A percentile compares a stretch with the other conserved stretches of the same genome.
Evolutionary conservation across 1,140 invertebrate species (phyloP).

Genomic region (Drosophila micromelanica): DNA sequence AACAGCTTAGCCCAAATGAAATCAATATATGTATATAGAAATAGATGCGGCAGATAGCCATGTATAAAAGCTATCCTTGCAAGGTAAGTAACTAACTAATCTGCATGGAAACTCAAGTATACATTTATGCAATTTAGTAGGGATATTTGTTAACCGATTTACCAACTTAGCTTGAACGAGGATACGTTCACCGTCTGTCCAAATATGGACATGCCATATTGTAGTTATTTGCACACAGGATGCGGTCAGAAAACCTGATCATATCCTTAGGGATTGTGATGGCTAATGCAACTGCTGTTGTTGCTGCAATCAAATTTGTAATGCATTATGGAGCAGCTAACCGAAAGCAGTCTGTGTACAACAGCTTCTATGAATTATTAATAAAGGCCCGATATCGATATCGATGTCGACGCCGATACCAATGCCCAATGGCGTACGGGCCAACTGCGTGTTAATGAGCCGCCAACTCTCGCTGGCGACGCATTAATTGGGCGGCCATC

Average conservation of each 20-base stretch:
- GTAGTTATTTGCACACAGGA: slow-evolving; percentile 45
- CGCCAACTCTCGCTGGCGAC: slow-evolving; percentile 75
- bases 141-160: neutral
- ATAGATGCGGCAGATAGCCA: neutral
- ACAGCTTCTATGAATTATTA: slow-evolving; percentile 74
- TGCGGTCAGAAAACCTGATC: slow-evolving; percentile 7
- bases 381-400: slow-evolving; percentile 50
- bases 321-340: slow-evolving; percentile 73
- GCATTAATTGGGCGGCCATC: slow-evolving; percentile 69
- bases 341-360: slow-evolving; percentile 29
- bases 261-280: slow-evolving; percentile 55
- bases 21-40: neutral
- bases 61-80: neutral
- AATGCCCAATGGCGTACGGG: slow-evolving; percentile 40
- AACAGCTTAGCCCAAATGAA: neutral
- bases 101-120: neutral
- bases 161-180: neutral
- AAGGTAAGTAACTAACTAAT: neutral
- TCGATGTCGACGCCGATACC: slow-evolving; percentile 3
- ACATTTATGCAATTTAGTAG: neutral
- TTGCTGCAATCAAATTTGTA: slow-evolving; percentile 66
- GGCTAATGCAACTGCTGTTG: slow-evolving; percentile 4
- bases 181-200: slow-evolving; percentile 7
- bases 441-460: slow-evolving; percentile 80
- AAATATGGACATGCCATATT: slow-evolving; percentile 46